phyloP scores from a whole-genome alignment of 1,140 invertebrate species.

The Sycobia sp. region DNA sequence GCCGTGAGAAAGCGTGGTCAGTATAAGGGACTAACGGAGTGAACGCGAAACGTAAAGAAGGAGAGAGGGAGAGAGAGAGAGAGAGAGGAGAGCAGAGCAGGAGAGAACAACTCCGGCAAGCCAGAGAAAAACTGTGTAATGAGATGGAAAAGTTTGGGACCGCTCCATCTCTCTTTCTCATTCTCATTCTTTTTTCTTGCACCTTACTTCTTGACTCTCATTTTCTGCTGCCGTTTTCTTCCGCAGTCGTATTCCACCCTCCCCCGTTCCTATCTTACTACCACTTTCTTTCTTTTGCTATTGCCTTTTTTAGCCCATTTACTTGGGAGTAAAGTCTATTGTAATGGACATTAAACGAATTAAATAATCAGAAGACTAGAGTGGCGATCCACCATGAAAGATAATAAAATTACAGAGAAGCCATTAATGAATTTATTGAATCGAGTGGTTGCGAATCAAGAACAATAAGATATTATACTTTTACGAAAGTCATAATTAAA shows the following conservation, averaged over 20 bases:
- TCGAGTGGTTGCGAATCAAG: too few species aligned
- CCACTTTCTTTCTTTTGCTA: conserved; percentile 6
- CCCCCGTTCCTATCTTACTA: too few species aligned
- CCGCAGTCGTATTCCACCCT: background rate
- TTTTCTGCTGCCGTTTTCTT: conserved; percentile 11
- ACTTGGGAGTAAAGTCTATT: background rate
- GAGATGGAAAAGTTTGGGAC: conserved; percentile 55
- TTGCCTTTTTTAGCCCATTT: background rate
- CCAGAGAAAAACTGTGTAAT: conserved; percentile 42
- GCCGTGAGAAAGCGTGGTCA: too few species aligned
- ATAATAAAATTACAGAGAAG: too few species aligned
- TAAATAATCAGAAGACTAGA: conserved; percentile 49
- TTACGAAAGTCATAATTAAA: too few species aligned
- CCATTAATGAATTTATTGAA: too few species aligned
- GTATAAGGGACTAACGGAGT: too few species aligned
- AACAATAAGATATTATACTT: too few species aligned
- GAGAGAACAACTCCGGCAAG: background rate
- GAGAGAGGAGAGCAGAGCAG: background rate
- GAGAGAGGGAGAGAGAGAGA: background rate
- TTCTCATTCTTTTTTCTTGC: conserved; percentile 18
- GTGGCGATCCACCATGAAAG: too few species aligned
- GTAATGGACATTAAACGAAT: conserved; percentile 52
- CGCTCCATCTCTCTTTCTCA: conserved; percentile 34
- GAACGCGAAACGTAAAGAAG: too few species aligned
- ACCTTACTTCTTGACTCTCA: conserved; percentile 9